Evolutionary conservation across 2,113 vertebrate species (phyloP), one percentile per base, ranked within the genome.

Genomic region (Brachionichthys hirsutus): DNA sequence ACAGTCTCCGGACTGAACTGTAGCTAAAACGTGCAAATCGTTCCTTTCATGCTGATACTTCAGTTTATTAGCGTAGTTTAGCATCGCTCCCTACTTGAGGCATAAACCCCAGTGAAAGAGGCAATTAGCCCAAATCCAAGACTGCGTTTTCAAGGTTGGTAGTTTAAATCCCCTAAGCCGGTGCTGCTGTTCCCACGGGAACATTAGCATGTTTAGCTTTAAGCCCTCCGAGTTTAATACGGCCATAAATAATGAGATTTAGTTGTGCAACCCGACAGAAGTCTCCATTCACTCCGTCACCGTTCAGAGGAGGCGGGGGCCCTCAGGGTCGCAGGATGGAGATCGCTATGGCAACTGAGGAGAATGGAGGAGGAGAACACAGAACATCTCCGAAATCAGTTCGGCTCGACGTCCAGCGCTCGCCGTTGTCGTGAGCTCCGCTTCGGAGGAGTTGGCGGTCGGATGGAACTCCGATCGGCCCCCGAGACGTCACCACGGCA

Each of bases 101-200:
- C n/a, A n/a, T n/a, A n/a, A n/a, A n/a, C 50, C 67, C 73, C 67
- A 67, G 54, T 4, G 45, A 69, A 75, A 63, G 70, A 47, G 74
- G 77, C 82, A 82, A 84, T 89, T 83, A 86, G 81, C 69, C 80
- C 67, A 85, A 85, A 85, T 82, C 77, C 57, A 5, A 3, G 14
- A 38, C 62, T 57, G 53, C 50, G 54, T 76, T 71, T 57, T 48
- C 9, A 15, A 60, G 75, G 70, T 82, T 86, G 83, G 35, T 78
- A 74, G 85, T 87, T 85, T 50, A 87, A 83, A 81, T 78, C 83
- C 62, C 35, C 62, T 69, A 78, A 78, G 71, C 68, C 66, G 3
- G 15, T 35, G 9, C 30, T 24, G 44, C 63, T 54, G 77, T 89
- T 89, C 87, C 84, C 85, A 87, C 81, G 85, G 84, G 84, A 89